Percentiles rank a stretch among this genome's conserved stretches.
Conservation (phyloP, 2,113 vertebrate genomes). For the Eira barbara region DNA sequence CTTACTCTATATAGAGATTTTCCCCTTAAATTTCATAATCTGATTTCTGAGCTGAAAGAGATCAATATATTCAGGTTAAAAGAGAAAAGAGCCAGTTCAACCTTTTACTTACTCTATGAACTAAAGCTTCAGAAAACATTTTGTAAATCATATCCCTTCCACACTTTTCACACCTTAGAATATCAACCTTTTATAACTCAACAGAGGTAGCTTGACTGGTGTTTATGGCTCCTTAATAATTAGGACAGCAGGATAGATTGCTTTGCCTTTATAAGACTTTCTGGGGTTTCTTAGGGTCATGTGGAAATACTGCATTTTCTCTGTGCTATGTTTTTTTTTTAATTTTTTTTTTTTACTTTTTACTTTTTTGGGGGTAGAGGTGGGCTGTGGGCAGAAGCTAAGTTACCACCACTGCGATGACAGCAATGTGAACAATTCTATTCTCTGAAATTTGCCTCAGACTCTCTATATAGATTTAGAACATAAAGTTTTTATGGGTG, state of each 20-base stretch:
- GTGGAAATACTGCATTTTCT: conserved; percentile 27
- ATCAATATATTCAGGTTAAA: neutral
- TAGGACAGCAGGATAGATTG: conserved; percentile 8
- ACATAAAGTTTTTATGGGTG: conserved; percentile 35
- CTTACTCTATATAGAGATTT: neutral
- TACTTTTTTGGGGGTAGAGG: neutral
- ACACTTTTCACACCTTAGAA: neutral
- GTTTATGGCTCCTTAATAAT: conserved; percentile 9
- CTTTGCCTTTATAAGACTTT: neutral
- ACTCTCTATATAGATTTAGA: conserved; percentile 25
- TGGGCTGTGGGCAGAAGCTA: neutral
- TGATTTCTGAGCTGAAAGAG: neutral
- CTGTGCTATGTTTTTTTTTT: neutral
- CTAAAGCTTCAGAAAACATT: neutral
- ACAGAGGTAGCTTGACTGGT: neutral
- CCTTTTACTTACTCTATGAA: conserved; percentile 34
- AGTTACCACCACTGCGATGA: neutral
- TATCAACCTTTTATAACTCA: neutral
- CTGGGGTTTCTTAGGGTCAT: neutral
- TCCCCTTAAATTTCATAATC: neutral
- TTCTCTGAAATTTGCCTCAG: neutral
- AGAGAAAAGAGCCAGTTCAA: neutral
- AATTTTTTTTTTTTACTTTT: neutral
- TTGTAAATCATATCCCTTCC: neutral
- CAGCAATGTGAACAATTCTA: neutral